Evolutionary conservation across 2,888 invertebrate genomes (phyloP).

Genomic region (Oxytorus armatus): DNA sequence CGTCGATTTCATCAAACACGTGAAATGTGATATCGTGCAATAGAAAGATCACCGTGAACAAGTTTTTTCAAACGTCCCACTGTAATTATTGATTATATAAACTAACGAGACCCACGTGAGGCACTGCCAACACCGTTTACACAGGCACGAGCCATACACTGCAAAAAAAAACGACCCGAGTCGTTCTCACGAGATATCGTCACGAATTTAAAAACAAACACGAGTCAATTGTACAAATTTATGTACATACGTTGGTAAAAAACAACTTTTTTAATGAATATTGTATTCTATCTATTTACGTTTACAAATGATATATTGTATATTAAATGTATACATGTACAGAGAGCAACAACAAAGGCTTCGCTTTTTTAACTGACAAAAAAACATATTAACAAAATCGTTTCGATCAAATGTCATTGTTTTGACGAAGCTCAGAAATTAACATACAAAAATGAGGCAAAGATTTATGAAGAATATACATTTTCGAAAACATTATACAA

Average conservation of each 20-base stretch:
- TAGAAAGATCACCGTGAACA: not conserved
- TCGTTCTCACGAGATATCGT: constrained; percentile 11
- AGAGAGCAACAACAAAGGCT: too few species aligned
- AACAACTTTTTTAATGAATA: constrained; percentile 57
- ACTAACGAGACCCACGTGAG: constrained; percentile 13
- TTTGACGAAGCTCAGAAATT: too few species aligned
- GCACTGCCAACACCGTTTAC: constrained; percentile 24
- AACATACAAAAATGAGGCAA: too few species aligned
- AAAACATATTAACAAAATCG: too few species aligned
- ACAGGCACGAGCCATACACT: constrained; percentile 10
- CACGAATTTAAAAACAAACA: constrained; percentile 4
- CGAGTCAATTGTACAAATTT: constrained; percentile 48
- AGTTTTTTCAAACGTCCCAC: not conserved
- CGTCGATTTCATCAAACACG: constrained; percentile 15
- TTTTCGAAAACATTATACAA: too few species aligned
- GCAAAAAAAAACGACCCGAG: constrained; percentile 6
- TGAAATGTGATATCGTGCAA: not conserved
- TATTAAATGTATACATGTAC: too few species aligned
- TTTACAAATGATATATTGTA: constrained; percentile 28
- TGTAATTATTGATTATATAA: not conserved
- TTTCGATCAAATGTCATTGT: too few species aligned
- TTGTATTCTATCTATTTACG: constrained; percentile 41
- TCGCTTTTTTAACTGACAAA: too few species aligned
- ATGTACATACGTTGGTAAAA: constrained; percentile 29
- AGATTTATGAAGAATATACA: too few species aligned